Conservation (phyloP, 2,797 vertebrate genomes). For the Hozukius guyotensis region DNA sequence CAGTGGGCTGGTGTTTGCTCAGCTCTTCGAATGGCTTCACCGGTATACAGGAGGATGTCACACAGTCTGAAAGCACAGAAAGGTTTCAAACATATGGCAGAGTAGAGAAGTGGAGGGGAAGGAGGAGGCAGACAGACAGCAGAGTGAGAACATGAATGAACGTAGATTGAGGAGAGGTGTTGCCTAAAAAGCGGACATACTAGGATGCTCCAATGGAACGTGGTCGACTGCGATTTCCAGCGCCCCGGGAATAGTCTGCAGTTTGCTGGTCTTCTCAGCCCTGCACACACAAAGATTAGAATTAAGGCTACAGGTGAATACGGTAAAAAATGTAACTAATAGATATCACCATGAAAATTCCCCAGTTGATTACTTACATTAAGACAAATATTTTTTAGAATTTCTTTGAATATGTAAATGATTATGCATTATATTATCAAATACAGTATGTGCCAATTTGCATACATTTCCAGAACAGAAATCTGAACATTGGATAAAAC, state of each 20-base stretch:
- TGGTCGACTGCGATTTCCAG: slow-evolving; percentile 92
- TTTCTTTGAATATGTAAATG: too few relatives aligned
- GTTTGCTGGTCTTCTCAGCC: slow-evolving; percentile 95
- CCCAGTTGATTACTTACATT: too few relatives aligned
- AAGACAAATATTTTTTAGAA: too few relatives aligned
- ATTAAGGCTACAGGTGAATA: not conserved
- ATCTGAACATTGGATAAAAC: too few relatives aligned
- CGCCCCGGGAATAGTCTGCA: slow-evolving; percentile 93
- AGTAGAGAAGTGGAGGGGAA: not conserved
- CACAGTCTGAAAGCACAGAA: slow-evolving; percentile 84
- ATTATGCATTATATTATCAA: too few relatives aligned
- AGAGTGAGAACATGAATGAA: not conserved
- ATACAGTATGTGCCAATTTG: too few relatives aligned
- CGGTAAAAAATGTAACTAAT: too few relatives aligned
- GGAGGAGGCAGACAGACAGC: not conserved
- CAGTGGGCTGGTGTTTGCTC: slow-evolving; percentile 86
- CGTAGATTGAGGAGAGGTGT: not conserved
- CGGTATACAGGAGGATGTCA: slow-evolving; percentile 94
- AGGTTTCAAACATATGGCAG: not conserved
- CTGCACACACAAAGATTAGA: slow-evolving; percentile 73
- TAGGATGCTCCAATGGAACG: slow-evolving; percentile 93
- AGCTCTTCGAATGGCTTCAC: slow-evolving; percentile 92
- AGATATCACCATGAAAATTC: too few relatives aligned
- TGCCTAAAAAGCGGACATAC: slow-evolving; percentile 79
- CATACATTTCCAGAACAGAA: too few relatives aligned